Conservation (phyloP, 2,113 vertebrate genomes). For the Casuarius casuarius region DNA sequence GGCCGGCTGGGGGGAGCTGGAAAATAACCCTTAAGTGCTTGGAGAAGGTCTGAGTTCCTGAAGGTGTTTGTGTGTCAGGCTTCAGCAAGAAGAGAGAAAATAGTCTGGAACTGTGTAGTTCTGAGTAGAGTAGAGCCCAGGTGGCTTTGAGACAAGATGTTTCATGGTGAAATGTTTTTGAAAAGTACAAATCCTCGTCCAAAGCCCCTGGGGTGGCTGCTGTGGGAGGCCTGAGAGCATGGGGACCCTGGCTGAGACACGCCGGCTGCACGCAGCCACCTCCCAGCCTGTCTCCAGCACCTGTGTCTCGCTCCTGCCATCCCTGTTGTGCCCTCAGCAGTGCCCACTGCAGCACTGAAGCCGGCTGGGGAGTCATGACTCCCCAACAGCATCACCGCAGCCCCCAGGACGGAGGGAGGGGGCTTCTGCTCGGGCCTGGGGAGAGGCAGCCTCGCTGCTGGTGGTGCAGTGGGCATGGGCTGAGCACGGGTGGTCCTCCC, state of each 20-base stretch:
- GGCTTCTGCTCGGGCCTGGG: too few species aligned
- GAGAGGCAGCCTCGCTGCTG: background rate
- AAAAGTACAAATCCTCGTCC: background rate
- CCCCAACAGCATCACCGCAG: background rate
- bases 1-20: background rate
- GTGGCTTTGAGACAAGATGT: background rate
- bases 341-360: background rate
- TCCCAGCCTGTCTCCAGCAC: background rate
- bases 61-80: background rate
- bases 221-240: background rate
- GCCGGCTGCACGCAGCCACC: background rate
- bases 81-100: background rate
- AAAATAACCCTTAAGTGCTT: background rate
- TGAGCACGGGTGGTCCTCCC: background rate
- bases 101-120: background rate
- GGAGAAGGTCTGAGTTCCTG: background rate
- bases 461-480: background rate
- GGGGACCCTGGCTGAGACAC: background rate
- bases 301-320: background rate
- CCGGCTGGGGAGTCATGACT: background rate
- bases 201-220: background rate
- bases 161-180: background rate
- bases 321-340: background rate
- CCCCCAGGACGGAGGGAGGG: background rate
- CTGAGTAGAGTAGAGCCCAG: background rate